Evolutionary conservation across 2,797 vertebrate species (phyloP), one percentile per base, ranked within the genome.

Genomic region (Sternarchorhynchus goeldii): DNA sequence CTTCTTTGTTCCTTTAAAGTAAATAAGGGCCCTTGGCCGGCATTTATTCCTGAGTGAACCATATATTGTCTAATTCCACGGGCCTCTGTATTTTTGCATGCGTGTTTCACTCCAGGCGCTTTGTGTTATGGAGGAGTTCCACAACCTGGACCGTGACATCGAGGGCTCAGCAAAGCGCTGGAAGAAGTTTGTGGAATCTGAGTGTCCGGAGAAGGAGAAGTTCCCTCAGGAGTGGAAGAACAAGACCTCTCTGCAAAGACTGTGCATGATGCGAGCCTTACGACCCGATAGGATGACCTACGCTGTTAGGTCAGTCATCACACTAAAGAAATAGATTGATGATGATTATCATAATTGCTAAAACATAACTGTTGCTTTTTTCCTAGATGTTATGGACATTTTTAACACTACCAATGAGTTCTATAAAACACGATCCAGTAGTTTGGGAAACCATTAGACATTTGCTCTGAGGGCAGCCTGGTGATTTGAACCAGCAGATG

Each of bases 181-280:
- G 97, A 98, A 94, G 88, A 99, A 96, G 79, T 96, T 98, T 75
- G 94, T 95, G 2, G 96, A 98, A 84, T 97, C 94, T 0, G 95
- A 97, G 88, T 95, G 94, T 89, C 97, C 97, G 0, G 97, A 99
- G 82, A 97, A 95, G 79, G 97, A 99, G 86, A 96, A 94, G 85
- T 94, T 99, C 78, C 97, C 97, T 0, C 96, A 97, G 86, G 97
- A 97, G 32, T 99, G 97, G 97, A 99, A 98, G 89, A 96, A 90
- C 86, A 99, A 96, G 87, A 94, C 89, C 0, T 87, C 93, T 0
- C 91, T 98, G 53, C 96, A 99, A 90, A 95, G 89, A 36, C 91
- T 99, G 79, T 99, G 97, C 86, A 92, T 99, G 85, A 90, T 98
- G 95, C 92, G 96, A 73, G 94, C 93, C 1, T 80, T 98, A 68